Percentiles rank a stretch among this genome's conserved stretches.
These are phyloP conservation scores for Bradynema listronoti DNA, from an alignment of 1,140 invertebrate species.

Conservation along the genomic window DNA sequence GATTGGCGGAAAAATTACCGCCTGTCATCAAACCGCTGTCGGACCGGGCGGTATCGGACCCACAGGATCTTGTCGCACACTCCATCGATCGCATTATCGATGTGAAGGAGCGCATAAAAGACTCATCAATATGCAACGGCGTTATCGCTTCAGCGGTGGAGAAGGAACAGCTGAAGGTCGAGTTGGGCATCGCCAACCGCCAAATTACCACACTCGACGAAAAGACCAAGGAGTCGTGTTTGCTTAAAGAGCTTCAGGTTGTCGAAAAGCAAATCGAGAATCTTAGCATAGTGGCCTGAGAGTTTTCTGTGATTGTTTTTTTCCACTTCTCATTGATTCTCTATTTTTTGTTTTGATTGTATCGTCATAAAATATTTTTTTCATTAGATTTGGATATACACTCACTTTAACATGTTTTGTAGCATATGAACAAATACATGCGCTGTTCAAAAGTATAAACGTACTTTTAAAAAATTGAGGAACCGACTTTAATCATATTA, in stretches of 20 bases:
- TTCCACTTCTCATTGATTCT: too few species aligned
- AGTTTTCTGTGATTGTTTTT: too few species aligned
- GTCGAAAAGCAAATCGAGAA: constrained; percentile 44
- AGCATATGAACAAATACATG: too few species aligned
- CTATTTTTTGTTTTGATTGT: too few species aligned
- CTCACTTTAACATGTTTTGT: too few species aligned
- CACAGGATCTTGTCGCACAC: constrained; percentile 44
- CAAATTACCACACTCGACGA: constrained; percentile 39
- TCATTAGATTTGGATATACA: too few species aligned
- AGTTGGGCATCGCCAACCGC: constrained; percentile 13
- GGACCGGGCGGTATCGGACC: constrained; percentile 21
- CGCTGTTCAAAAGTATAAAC: too few species aligned
- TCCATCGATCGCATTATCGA: constrained; percentile 46
- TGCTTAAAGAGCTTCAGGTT: constrained; percentile 38
- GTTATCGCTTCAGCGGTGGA: constrained; percentile 36
- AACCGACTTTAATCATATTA: too few species aligned
- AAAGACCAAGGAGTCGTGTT: constrained; percentile 39
- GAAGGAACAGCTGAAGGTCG: constrained; percentile 38
- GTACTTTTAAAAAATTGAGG: too few species aligned
- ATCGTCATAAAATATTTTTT: too few species aligned
- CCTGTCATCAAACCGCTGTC: constrained; percentile 37
- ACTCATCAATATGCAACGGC: constrained; percentile 28
- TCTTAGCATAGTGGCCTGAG: constrained; percentile 1
- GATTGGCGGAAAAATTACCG: constrained; percentile 33
- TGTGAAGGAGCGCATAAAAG: constrained; percentile 48